Percentiles rank a stretch among this genome's conserved stretches.
Evolutionary conservation across 2,797 vertebrate genomes (phyloP).

Genomic region (Simalia tracyae): DNA sequence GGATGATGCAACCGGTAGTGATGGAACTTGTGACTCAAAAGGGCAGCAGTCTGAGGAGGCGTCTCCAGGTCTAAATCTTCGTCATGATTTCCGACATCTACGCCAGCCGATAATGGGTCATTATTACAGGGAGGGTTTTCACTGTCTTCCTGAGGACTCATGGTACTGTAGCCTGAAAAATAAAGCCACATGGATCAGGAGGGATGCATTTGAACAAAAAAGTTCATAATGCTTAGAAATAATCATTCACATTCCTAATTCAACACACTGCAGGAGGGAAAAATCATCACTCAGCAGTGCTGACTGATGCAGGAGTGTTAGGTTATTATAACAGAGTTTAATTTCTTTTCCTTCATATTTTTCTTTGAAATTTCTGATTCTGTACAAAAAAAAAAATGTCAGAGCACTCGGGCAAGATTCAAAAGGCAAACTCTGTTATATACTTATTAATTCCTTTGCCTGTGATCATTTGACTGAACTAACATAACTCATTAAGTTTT

Average conservation of each 20-base stretch:
- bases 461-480: not conserved
- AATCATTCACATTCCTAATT: not conserved
- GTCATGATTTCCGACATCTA: slow-evolving; percentile 93
- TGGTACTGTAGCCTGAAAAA: slow-evolving; percentile 92
- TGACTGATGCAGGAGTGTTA: not conserved
- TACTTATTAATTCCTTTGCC: not conserved
- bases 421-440: not conserved
- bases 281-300: not conserved
- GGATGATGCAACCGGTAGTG: slow-evolving; percentile 90
- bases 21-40: slow-evolving; percentile 95
- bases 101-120: slow-evolving; percentile 90
- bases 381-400: not conserved
- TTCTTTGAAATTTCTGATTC: not conserved
- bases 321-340: not conserved
- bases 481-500: not conserved
- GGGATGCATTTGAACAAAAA: not conserved
- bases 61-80: slow-evolving; percentile 96
- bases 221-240: not conserved
- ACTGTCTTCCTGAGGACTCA: slow-evolving; percentile 99
- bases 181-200: not conserved
- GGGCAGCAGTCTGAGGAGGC: slow-evolving; percentile 91
- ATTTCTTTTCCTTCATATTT: not conserved
- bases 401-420: not conserved
- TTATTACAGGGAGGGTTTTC: slow-evolving; percentile 95
- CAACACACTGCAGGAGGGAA: not conserved